Conservation (phyloP, 2,797 vertebrate genomes). For the Gallinago nigripennis region DNA sequence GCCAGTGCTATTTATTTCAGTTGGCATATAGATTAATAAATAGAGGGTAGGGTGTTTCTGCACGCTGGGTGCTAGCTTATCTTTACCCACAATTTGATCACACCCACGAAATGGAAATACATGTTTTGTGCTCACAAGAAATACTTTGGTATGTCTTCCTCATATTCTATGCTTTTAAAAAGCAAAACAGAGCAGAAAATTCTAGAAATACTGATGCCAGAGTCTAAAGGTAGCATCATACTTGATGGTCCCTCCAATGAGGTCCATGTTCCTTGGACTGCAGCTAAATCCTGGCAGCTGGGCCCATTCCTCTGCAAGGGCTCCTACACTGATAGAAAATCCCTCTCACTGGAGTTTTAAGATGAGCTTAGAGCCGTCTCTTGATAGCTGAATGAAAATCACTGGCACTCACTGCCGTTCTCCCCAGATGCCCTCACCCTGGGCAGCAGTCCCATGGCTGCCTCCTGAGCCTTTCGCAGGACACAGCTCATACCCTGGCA, state of each 20-base stretch:
- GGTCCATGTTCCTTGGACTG: too few species aligned
- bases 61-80: background rate
- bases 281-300: background rate
- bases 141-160: background rate
- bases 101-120: background rate
- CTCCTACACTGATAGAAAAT: background rate
- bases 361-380: background rate
- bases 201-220: background rate
- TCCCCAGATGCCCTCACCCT: background rate
- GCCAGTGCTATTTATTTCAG: background rate
- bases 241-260: background rate
- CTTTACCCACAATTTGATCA: background rate
- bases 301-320: background rate
- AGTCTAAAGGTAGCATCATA: background rate
- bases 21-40: background rate
- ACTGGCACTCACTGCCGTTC: background rate
- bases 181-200: background rate
- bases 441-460: background rate
- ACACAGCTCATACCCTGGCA: rapidly evolving
- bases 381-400: background rate
- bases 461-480: background rate
- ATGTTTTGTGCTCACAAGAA: background rate
- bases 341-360: background rate
- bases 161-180: background rate
- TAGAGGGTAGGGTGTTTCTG: background rate